A percentile compares a stretch with the other conserved stretches of the same genome.
Evolutionary conservation across 1,140 invertebrate genomes (phyloP).

Genomic region (Heliconius eleuchia): DNA sequence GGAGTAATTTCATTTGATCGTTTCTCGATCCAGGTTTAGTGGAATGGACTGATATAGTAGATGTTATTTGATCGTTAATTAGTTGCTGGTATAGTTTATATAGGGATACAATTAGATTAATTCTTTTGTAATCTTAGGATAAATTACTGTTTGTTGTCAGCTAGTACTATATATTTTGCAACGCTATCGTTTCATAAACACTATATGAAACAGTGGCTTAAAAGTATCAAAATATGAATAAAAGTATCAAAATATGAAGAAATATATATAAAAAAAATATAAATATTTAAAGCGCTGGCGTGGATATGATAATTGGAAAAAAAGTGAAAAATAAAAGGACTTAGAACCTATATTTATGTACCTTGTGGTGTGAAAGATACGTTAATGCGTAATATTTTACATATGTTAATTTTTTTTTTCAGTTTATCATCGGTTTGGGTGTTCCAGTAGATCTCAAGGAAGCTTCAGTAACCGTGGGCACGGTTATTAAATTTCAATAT

Average conservation of each 20-base stretch:
- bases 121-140: constrained; percentile 5
- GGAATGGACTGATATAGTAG: constrained; percentile 39
- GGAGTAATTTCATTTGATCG: constrained; percentile 39
- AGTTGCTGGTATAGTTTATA: constrained; percentile 26
- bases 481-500: constrained; percentile 85
- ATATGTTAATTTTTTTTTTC: constrained; percentile 27
- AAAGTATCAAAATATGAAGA: too few species aligned
- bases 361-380: background rate
- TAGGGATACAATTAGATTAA: constrained; percentile 17
- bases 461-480: constrained; percentile 84
- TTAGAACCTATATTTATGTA: background rate
- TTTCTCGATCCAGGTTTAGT: constrained; percentile 44
- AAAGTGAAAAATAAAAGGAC: too few species aligned
- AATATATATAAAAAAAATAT: too few species aligned
- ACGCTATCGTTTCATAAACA: too few species aligned
- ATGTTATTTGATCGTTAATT: constrained; percentile 32
- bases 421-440: constrained; percentile 86
- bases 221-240: too few species aligned
- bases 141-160: background rate
- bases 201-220: too few species aligned
- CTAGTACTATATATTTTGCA: too few species aligned
- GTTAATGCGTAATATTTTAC: background rate
- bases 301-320: too few species aligned
- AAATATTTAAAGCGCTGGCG: too few species aligned
- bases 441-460: constrained; percentile 84